phyloP scores from a whole-genome alignment of 2,113 vertebrate genomes.

The Bagarius yarrelli region DNA sequence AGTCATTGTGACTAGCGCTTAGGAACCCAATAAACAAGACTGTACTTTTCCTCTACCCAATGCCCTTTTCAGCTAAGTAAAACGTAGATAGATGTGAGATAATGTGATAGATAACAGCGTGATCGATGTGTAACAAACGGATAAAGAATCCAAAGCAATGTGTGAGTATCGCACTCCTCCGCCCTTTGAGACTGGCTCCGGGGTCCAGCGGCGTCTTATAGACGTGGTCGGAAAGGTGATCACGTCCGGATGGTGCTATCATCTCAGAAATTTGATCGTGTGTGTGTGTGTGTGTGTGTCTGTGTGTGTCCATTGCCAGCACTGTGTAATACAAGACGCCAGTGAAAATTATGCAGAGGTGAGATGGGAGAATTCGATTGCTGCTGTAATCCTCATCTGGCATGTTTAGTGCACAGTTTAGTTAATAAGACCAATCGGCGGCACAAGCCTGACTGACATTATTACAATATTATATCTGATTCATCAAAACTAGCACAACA shows the following conservation, averaged over 20 bases:
- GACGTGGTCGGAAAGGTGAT: slow-evolving; percentile 13
- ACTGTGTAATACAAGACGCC: slow-evolving; percentile 27
- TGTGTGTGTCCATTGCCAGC: not conserved
- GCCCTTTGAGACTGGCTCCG: not conserved
- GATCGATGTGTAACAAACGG: not conserved
- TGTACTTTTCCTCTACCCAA: not conserved
- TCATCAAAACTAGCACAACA: not conserved
- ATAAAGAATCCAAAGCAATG: not conserved
- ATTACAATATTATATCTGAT: no score
- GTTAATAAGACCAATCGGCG: not conserved
- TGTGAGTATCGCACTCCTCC: not conserved
- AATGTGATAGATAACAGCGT: not conserved
- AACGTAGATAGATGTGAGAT: not conserved
- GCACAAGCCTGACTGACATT: no score
- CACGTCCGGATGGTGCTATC: not conserved
- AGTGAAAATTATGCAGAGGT: slow-evolving; percentile 49
- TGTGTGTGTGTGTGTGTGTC: not conserved
- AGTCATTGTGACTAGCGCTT: not conserved
- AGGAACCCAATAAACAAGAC: no score
- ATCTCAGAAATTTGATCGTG: not conserved
- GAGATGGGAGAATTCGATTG: slow-evolving; percentile 47
- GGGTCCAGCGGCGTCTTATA: slow-evolving; percentile 2
- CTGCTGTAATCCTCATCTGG: not conserved
- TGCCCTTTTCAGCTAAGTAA: not conserved
- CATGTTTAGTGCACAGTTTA: not conserved